Conservation (phyloP, 2,113 vertebrate genomes). For the Neomonachus schauinslandi region DNA sequence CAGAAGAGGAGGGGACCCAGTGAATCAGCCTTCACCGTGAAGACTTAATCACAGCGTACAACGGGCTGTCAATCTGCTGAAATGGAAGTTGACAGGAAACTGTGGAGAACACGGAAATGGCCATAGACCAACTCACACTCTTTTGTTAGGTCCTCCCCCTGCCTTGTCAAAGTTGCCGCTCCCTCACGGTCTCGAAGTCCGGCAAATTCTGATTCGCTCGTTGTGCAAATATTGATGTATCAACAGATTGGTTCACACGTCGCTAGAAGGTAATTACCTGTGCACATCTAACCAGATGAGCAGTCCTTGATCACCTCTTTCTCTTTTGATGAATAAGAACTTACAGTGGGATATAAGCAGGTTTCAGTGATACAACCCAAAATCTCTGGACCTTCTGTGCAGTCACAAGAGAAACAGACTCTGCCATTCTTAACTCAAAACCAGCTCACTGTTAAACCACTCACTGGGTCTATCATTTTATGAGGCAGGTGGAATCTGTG, state of each 20-base stretch:
- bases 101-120: not conserved
- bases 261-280: not conserved
- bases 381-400: not conserved
- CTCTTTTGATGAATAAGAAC: constrained; percentile 25
- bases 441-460: not conserved
- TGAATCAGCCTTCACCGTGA: not conserved
- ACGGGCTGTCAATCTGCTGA: not conserved
- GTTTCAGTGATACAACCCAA: not conserved
- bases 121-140: not conserved
- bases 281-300: not conserved
- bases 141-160: not conserved
- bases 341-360: not conserved
- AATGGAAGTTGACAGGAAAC: constrained; percentile 13
- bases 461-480: not conserved
- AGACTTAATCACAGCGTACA: not conserved
- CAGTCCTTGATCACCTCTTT: not conserved
- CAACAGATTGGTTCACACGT: not conserved
- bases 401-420: not conserved
- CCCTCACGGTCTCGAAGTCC: not conserved
- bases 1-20: not conserved
- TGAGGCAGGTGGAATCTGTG: not conserved
- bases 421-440: not conserved
- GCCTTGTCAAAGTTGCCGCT: not conserved
- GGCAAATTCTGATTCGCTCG: not conserved
- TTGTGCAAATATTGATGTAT: constrained; percentile 27